These are phyloP conservation scores for Cryptoleucopteryx plumbea DNA, from an alignment of 2,113 vertebrate species.

Conservation along the genomic window DNA sequence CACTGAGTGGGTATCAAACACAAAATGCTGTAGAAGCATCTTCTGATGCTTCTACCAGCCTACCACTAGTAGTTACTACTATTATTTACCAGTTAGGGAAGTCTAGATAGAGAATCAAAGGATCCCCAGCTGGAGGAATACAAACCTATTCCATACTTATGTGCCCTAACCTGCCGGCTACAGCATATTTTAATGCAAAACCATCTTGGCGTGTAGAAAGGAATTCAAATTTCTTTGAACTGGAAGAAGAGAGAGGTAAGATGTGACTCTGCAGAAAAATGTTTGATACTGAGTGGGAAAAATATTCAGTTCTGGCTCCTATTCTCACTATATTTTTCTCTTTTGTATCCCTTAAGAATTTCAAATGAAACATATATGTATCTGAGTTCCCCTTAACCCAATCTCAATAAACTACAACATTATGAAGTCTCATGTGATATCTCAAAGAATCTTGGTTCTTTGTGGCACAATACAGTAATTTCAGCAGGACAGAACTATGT, in stretches of 20 bases:
- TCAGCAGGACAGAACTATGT: background rate
- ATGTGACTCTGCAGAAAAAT: background rate
- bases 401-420: background rate
- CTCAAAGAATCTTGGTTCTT: background rate
- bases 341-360: background rate
- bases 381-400: background rate
- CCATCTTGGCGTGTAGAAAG: background rate
- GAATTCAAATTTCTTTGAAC: background rate
- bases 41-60: background rate
- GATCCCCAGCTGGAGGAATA: background rate
- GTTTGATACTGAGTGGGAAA: accelerated
- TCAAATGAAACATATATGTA: background rate
- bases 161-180: background rate
- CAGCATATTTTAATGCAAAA: background rate
- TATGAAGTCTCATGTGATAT: background rate
- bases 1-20: background rate
- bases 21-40: background rate
- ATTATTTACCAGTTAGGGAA: background rate
- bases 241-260: background rate
- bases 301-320: background rate
- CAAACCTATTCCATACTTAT: background rate
- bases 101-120: background rate
- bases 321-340: background rate
- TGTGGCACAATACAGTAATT: background rate
- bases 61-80: background rate